These are phyloP conservation scores for Eulacestoma nigropectus DNA, from an alignment of 2,113 vertebrate genomes.

Conservation along the genomic window DNA sequence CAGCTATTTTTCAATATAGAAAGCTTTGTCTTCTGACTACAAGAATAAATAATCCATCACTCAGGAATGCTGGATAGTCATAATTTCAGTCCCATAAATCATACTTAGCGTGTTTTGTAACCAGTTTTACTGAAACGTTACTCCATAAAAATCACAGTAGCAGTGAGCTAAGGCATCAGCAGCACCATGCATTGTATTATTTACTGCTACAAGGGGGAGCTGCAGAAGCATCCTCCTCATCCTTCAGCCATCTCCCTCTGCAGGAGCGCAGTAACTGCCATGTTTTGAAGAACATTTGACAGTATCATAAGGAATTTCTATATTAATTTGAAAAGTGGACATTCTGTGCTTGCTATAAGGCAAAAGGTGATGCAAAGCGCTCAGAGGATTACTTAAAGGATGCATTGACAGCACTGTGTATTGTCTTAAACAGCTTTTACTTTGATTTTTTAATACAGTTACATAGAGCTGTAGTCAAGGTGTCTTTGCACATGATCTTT, in stretches of 20 bases:
- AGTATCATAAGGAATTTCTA: not conserved
- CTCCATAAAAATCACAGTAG: not conserved
- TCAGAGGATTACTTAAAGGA: not conserved
- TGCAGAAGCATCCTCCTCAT: not conserved
- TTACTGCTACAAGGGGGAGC: not conserved
- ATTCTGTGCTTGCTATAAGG: not conserved
- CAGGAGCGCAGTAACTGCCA: not conserved
- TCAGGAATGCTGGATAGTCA: conserved; percentile 19
- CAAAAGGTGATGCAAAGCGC: not conserved
- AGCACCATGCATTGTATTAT: not conserved
- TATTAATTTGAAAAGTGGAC: not conserved
- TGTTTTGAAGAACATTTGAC: not conserved
- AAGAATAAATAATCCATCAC: not conserved
- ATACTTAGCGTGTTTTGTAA: not conserved
- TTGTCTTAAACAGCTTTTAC: not conserved
- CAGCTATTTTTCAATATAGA: conserved; percentile 37
- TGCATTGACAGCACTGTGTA: not conserved
- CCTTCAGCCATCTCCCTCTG: not conserved
- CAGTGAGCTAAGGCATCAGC: no score
- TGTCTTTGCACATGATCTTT: not conserved
- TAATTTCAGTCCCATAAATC: conserved; percentile 13
- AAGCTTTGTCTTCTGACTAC: conserved; percentile 29
- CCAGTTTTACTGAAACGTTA: not conserved
- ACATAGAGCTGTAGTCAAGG: not conserved
- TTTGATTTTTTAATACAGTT: not conserved